A percentile compares a stretch with the other conserved stretches of the same genome.
Evolutionary conservation across 2,888 invertebrate genomes (phyloP).

Genomic region (Dicyrtomina minuta): DNA sequence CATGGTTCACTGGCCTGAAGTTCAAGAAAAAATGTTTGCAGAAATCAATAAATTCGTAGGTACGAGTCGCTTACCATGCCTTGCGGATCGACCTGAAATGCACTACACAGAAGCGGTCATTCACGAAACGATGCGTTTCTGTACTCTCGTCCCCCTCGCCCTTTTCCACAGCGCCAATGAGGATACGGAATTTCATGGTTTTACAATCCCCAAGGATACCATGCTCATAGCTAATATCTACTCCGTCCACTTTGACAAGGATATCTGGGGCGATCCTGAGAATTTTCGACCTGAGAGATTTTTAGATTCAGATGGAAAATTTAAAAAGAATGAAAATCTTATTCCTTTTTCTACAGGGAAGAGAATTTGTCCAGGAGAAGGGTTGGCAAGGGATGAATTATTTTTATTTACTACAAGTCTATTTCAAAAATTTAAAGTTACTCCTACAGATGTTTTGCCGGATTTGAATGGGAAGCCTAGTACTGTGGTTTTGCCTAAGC

Average conservation of each 20-base stretch:
- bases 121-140: constrained; percentile 31
- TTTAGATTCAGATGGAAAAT: constrained; percentile 19
- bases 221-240: neutral
- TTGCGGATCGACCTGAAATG: constrained; percentile 12
- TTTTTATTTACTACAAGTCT: constrained; percentile 34
- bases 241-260: neutral
- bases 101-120: constrained; percentile 46
- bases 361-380: constrained; percentile 29
- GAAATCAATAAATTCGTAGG: neutral
- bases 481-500: constrained; percentile 36
- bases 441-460: constrained; percentile 13
- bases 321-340: constrained; percentile 24
- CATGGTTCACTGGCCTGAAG: neutral
- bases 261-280: constrained; percentile 12
- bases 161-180: neutral
- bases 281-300: constrained; percentile 10
- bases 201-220: constrained; percentile 3
- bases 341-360: constrained; percentile 29
- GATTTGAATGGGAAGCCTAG: constrained; percentile 22
- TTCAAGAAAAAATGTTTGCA: neutral
- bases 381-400: constrained; percentile 28
- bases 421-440: constrained; percentile 25
- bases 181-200: constrained; percentile 1
- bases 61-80: neutral
- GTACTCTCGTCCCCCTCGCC: neutral